Percentiles rank a stretch among this genome's conserved stretches.
Evolutionary conservation across 2,113 vertebrate genomes (phyloP).

Genomic region (Engraulis encrasicolus): DNA sequence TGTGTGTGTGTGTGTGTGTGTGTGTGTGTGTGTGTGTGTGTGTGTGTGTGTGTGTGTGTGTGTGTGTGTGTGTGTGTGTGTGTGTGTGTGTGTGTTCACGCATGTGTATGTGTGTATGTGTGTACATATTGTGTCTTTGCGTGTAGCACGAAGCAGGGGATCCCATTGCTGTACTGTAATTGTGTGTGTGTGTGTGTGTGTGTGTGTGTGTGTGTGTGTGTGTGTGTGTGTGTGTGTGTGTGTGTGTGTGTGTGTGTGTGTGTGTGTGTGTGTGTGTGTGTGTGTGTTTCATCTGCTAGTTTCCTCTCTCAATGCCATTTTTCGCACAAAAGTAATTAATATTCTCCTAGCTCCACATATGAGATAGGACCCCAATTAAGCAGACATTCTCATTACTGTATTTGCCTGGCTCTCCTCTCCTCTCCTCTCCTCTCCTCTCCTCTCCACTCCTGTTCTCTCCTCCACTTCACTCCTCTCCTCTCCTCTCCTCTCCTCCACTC

Average conservation of each 20-base stretch:
- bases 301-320: conserved; percentile 24
- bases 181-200: too few relatives aligned
- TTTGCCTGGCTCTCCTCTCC: conserved; percentile 38
- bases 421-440: conserved; percentile 26
- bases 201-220: too few relatives aligned
- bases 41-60: conserved; percentile 14
- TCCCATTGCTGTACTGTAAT: too few relatives aligned
- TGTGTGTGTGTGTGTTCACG: conserved; percentile 22
- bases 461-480: too few relatives aligned
- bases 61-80: background rate
- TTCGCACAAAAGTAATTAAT: conserved; percentile 51
- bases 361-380: conserved; percentile 45
- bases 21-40: background rate
- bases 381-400: conserved; percentile 37
- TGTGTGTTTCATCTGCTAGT: background rate
- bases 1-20: background rate
- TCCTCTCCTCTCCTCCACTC: conserved; percentile 27
- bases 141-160: too few relatives aligned
- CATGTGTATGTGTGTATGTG: too few relatives aligned
- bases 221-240: too few relatives aligned
- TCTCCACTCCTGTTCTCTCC: conserved; percentile 24
- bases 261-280: too few relatives aligned
- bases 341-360: conserved; percentile 20
- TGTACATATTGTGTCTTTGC: too few relatives aligned
- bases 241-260: background rate